Evolutionary conservation across 2,113 vertebrate genomes (phyloP).

Genomic region (Macrotus californicus): DNA sequence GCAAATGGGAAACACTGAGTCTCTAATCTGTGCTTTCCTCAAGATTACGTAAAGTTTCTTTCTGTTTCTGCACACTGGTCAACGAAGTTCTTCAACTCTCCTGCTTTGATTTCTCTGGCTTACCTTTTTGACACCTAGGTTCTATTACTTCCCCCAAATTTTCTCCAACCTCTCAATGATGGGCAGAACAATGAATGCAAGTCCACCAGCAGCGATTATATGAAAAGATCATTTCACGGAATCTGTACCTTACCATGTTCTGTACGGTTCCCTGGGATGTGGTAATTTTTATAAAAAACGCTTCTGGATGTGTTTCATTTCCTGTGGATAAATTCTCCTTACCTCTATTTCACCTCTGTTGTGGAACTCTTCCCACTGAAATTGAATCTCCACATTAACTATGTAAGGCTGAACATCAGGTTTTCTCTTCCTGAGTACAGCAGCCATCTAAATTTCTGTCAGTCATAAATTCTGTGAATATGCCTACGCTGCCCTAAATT

Average conservation of each 20-base stretch:
- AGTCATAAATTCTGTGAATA: background rate
- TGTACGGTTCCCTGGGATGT: background rate
- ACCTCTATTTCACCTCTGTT: background rate
- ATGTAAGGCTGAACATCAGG: background rate
- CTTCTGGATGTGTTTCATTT: background rate
- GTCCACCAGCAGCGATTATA: background rate
- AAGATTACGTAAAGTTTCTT: background rate
- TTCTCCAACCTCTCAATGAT: background rate
- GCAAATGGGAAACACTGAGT: background rate
- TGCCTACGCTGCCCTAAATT: background rate
- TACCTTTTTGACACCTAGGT: background rate
- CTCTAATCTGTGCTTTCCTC: background rate
- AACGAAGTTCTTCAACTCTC: background rate
- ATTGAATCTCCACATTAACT: background rate
- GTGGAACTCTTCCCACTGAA: background rate
- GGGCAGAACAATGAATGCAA: background rate
- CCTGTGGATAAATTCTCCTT: background rate
- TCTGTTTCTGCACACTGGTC: background rate
- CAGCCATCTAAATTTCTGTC: background rate
- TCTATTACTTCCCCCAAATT: background rate
- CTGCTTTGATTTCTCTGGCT: background rate
- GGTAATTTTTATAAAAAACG: background rate
- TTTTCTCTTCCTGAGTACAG: background rate
- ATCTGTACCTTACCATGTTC: background rate
- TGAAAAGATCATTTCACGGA: background rate